Percentiles rank a stretch among this genome's conserved stretches.
phyloP scores from a whole-genome alignment of 2,113 vertebrate species.

The Murina feae region DNA sequence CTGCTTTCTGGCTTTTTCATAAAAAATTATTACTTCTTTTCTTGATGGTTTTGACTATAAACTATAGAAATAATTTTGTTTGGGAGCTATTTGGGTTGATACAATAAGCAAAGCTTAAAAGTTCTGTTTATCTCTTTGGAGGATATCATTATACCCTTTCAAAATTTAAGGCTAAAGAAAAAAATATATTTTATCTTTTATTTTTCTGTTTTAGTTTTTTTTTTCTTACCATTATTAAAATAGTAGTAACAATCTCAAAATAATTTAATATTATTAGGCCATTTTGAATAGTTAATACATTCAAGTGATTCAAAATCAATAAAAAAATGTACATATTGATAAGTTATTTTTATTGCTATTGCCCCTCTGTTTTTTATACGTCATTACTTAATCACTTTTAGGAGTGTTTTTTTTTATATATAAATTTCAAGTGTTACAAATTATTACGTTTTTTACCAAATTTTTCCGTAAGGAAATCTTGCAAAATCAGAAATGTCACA shows the following conservation, averaged over 20 bases:
- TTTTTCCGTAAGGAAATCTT: background rate
- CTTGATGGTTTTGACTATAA: background rate
- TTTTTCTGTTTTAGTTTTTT: background rate
- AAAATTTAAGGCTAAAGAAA: background rate
- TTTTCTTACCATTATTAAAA: background rate
- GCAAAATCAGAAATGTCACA: background rate
- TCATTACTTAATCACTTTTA: background rate
- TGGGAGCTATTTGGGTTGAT: background rate
- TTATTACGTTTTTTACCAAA: background rate
- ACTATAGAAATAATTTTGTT: background rate
- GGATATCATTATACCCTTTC: background rate
- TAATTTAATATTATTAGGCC: background rate
- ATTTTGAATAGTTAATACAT: background rate
- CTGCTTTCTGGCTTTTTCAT: background rate
- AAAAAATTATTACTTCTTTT: background rate
- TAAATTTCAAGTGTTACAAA: background rate
- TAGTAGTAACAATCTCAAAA: background rate
- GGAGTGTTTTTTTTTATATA: background rate
- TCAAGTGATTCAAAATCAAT: background rate
- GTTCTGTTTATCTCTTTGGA: background rate
- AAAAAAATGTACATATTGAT: background rate
- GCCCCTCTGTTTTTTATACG: background rate
- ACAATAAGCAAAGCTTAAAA: background rate
- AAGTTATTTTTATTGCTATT: background rate
- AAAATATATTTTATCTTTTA: background rate